Percentiles rank a stretch among this genome's conserved stretches.
Conservation (phyloP, 2,113 vertebrate species). For the Platysteira castanea region DNA sequence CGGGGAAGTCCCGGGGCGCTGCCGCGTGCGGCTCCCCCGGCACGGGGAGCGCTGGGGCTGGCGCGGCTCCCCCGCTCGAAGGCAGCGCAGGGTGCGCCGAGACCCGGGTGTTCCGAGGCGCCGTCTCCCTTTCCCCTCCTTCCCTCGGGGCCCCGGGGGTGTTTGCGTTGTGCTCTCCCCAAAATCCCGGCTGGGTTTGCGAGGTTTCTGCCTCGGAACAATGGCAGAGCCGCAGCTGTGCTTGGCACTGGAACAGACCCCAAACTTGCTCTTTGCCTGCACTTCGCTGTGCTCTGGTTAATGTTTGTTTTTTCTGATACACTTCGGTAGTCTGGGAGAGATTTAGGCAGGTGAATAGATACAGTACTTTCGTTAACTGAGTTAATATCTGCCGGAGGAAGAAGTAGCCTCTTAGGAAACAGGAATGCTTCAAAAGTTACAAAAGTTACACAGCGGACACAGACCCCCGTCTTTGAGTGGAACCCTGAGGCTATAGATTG, state of each 20-base stretch:
- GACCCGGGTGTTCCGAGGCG: background rate
- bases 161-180: background rate
- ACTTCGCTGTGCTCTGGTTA: background rate
- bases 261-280: background rate
- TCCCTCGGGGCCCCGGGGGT: fast-evolving
- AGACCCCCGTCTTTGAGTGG: fast-evolving
- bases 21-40: too few relatives aligned
- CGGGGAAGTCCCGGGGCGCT: background rate
- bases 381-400: too few relatives aligned
- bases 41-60: fast-evolving
- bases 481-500: background rate
- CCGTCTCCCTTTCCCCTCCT: background rate
- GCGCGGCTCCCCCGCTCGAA: background rate
- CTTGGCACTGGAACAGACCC: background rate
- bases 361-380: background rate
- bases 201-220: background rate
- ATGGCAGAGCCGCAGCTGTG: background rate
- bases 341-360: background rate
- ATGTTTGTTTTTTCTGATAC: background rate
- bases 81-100: background rate
- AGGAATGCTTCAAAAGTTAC: background rate
- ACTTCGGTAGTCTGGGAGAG: background rate
- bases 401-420: background rate
- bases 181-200: fast-evolving
- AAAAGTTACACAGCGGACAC: background rate